phyloP scores from a whole-genome alignment of 2,113 vertebrate species.

The Plotosus lineatus region DNA sequence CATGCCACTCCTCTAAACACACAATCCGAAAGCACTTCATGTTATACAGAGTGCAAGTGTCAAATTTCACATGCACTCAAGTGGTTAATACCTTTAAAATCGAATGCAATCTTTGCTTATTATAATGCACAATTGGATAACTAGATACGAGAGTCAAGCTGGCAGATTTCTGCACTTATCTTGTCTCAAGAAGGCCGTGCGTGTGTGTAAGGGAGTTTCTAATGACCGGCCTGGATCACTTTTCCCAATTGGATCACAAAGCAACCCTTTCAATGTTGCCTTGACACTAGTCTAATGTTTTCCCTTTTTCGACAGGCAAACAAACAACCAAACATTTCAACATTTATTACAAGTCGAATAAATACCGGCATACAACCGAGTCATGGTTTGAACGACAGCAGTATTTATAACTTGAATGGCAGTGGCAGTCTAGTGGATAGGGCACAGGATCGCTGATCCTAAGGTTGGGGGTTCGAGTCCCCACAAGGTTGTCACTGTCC shows the following conservation, averaged over 20 bases:
- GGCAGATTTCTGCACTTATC: conserved; percentile 8
- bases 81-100: conserved; percentile 50
- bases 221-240: neutral
- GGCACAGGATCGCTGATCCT: too few species aligned
- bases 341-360: conserved; percentile 52
- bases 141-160: conserved; percentile 2
- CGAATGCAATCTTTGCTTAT: conserved; percentile 6
- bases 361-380: conserved; percentile 16
- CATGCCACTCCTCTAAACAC: conserved; percentile 56
- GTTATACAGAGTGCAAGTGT: conserved; percentile 38
- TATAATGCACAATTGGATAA: neutral
- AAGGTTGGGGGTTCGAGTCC: too few species aligned
- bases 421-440: too few species aligned
- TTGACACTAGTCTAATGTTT: neutral
- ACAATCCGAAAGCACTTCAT: conserved; percentile 38
- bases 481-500: too few species aligned
- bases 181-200: neutral
- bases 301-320: conserved; percentile 47
- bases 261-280: conserved; percentile 3
- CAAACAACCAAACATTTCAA: conserved; percentile 60
- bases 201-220: conserved; percentile 3
- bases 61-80: conserved; percentile 60
- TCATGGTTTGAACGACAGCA: neutral
- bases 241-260: conserved; percentile 4
- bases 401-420: conserved; percentile 34